Base-by-base conservation (phyloP, 92 coral and sea anemone species). In the Epizoanthus fatuus region DNA sequence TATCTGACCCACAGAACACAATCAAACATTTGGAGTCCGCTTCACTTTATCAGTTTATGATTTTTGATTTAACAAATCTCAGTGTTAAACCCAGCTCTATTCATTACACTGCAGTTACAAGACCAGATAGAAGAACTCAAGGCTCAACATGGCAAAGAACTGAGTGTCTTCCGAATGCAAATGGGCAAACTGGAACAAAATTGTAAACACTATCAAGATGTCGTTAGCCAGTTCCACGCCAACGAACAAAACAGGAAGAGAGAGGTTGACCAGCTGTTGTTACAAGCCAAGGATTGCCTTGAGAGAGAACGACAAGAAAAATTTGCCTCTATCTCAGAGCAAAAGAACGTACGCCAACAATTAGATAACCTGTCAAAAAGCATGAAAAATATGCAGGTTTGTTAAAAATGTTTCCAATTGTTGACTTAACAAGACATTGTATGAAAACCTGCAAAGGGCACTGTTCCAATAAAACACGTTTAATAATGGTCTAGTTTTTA, bases 291-390 rank as follows among this genome's bases (percentile, higher is more conserved):
- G 83, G 94, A 94, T 25, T 88, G 91, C 52, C 85, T 94, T n/a
- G 99, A 97, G 74, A 68, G 97, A 69, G 99, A 97, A 72, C 81
- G 98, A 10, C 96, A 89, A 19, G 99, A 97, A 68, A 97, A 97
- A 72, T 78, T 95, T n/a, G 95, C 92, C 57, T 95, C 98, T 35
- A 95, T 97, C 20, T 88, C 98, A 6, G 99, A 97, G 65, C 99
- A 92, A 58, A 97, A 97, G 44, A 92, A 90, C 4, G 79, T 93
- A 22, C 85, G 95, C 69, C 96, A 95, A 66, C 99, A 93, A 70
- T 81, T 95, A 45, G 99, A 97, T 40, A 93, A 83, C 40, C 73
- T 97, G 74, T 91, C 98, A 11, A 95, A 95, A 75, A 90, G 95
- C 17, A 91, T 95, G 99, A 95, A 93, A 42, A 83, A 95, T 1